These are phyloP conservation scores for Oreochromis niloticus DNA, from an alignment of 2,113 vertebrate species.

Conservation along the genomic window DNA sequence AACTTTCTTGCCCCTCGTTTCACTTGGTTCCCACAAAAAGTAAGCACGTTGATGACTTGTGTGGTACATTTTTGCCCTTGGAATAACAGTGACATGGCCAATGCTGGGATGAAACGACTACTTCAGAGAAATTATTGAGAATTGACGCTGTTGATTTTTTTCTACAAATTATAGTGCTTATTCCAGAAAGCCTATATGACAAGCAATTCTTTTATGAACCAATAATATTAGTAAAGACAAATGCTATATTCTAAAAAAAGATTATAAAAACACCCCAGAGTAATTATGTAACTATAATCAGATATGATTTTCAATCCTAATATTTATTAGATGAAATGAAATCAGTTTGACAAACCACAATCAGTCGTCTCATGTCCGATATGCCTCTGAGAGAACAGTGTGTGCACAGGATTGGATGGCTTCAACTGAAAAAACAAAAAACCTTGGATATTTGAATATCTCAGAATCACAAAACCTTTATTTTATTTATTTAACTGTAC, in stretches of 20 bases:
- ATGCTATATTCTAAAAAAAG: neutral
- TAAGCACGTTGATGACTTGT: neutral
- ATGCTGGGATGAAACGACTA: neutral
- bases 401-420: neutral
- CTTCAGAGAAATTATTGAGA: neutral
- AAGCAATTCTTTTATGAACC: neutral
- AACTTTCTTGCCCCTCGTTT: neutral
- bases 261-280: rapidly evolving
- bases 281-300: neutral
- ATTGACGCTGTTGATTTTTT: neutral
- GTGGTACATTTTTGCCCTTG: rapidly evolving
- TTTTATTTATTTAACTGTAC: neutral
- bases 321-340: neutral
- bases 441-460: neutral
- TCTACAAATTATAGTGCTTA: neutral
- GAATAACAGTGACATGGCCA: rapidly evolving
- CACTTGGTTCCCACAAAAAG: rapidly evolving
- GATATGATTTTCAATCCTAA: neutral
- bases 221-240: neutral
- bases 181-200: neutral
- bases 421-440: neutral
- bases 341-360: neutral
- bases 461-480: neutral
- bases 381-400: neutral
- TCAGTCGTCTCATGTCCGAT: neutral